These are phyloP conservation scores for Parthenolecanium corni DNA, from an alignment of 2,888 invertebrate species.

Conservation along the genomic window DNA sequence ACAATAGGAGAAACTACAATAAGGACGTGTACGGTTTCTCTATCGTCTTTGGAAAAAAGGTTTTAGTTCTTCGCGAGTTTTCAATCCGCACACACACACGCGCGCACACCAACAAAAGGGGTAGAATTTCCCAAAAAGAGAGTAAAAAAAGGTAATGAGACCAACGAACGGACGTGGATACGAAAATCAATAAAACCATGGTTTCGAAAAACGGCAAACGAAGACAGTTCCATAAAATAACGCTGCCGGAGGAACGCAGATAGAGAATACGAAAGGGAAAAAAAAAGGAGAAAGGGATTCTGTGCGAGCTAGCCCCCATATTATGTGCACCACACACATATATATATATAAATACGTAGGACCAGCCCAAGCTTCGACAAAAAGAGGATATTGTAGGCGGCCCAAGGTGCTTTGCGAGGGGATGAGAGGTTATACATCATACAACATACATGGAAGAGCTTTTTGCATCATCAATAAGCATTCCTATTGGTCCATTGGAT, in stretches of 20 bases:
- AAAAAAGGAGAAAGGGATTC: neutral
- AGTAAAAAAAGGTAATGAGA: slow-evolving; percentile 26
- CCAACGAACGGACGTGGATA: slow-evolving; percentile 28
- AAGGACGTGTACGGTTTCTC: slow-evolving; percentile 22
- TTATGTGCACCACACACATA: no score
- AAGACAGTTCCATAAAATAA: no score
- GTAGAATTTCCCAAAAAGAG: slow-evolving; percentile 4
- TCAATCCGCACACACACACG: no score
- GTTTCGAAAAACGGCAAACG: slow-evolving; percentile 7
- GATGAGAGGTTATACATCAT: slow-evolving; percentile 29
- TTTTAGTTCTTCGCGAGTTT: slow-evolving; percentile 8
- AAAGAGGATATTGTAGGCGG: slow-evolving; percentile 27
- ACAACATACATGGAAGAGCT: slow-evolving; percentile 29
- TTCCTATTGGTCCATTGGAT: slow-evolving; percentile 30
- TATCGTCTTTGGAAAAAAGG: neutral
- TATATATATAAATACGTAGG: no score
- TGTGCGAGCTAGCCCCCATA: slow-evolving; percentile 19
- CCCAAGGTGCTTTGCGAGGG: slow-evolving; percentile 5
- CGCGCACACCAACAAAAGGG: no score
- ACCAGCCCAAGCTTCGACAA: neutral
- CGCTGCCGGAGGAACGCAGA: no score
- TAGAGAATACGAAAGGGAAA: no score
- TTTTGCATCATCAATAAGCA: slow-evolving; percentile 30
- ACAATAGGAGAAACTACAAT: slow-evolving; percentile 14
- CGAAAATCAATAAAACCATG: slow-evolving; percentile 28